These are phyloP conservation scores for Setophaga kirtlandii DNA, from an alignment of 2,113 vertebrate genomes.

Conservation along the genomic window DNA sequence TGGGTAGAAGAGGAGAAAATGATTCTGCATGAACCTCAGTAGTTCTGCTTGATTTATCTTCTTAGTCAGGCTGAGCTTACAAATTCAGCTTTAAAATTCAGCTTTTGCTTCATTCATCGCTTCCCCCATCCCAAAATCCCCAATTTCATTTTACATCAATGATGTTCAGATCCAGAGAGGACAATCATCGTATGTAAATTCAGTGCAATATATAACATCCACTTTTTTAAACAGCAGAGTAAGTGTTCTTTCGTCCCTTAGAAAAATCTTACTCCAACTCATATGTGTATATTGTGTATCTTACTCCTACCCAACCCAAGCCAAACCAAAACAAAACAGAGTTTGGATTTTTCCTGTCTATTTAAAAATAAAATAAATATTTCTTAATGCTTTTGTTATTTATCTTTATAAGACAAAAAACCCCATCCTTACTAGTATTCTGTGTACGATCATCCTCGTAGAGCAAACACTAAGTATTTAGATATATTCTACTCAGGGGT, in stretches of 20 bases:
- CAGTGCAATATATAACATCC: fast-evolving
- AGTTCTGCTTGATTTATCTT: neutral
- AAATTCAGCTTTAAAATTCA: neutral
- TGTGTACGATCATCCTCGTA: neutral
- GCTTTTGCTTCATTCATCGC: neutral
- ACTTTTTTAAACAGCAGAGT: neutral
- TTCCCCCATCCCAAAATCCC: neutral
- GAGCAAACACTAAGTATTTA: neutral
- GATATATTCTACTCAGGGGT: neutral
- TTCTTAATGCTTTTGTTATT: neutral
- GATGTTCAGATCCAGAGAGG: neutral
- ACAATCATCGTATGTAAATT: neutral
- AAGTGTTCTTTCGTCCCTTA: neutral
- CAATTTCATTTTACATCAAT: neutral
- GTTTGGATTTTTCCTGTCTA: fast-evolving
- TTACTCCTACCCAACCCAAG: neutral
- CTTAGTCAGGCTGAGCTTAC: neutral
- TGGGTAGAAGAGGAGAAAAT: neutral
- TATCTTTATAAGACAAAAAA: neutral
- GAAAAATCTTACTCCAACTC: neutral
- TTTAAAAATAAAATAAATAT: neutral
- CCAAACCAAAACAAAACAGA: neutral
- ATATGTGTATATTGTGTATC: too few species aligned
- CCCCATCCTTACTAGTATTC: neutral
- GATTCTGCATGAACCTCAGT: neutral